Conservation (phyloP, 2,113 vertebrate genomes). For the Tamias sibiricus region DNA sequence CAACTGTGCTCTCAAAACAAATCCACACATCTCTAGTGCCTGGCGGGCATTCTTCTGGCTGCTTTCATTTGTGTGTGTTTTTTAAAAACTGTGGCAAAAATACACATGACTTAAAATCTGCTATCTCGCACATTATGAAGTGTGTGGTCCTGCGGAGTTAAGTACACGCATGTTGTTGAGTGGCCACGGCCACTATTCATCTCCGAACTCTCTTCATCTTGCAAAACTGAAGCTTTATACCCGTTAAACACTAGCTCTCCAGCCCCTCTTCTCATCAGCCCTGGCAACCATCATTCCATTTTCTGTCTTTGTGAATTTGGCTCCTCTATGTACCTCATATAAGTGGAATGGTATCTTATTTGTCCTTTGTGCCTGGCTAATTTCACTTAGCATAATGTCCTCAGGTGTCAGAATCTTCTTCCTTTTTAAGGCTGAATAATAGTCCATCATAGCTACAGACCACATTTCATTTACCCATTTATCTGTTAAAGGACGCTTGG, state of each 20-base stretch:
- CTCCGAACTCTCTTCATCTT: neutral
- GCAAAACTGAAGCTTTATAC: neutral
- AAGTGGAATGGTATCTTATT: neutral
- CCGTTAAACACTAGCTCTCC: neutral
- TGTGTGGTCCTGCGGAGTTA: neutral
- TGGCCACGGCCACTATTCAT: too few relatives aligned
- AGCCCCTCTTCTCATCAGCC: neutral
- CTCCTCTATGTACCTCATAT: accelerated
- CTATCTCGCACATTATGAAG: neutral
- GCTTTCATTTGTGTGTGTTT: neutral
- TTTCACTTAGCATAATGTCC: neutral
- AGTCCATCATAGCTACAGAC: neutral
- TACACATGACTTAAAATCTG: neutral
- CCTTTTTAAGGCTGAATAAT: neutral
- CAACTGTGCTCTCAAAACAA: conserved; percentile 35
- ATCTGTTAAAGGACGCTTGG: too few relatives aligned
- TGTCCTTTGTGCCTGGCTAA: neutral
- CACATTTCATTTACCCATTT: neutral
- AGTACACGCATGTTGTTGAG: neutral
- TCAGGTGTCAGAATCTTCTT: neutral
- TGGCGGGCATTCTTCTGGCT: neutral
- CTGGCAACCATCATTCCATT: neutral
- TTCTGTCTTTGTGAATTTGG: neutral
- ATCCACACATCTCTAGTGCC: neutral
- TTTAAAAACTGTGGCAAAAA: neutral